Evolutionary conservation across 2,888 invertebrate genomes (phyloP).

Genomic region (Archaeoteleia sp.): DNA sequence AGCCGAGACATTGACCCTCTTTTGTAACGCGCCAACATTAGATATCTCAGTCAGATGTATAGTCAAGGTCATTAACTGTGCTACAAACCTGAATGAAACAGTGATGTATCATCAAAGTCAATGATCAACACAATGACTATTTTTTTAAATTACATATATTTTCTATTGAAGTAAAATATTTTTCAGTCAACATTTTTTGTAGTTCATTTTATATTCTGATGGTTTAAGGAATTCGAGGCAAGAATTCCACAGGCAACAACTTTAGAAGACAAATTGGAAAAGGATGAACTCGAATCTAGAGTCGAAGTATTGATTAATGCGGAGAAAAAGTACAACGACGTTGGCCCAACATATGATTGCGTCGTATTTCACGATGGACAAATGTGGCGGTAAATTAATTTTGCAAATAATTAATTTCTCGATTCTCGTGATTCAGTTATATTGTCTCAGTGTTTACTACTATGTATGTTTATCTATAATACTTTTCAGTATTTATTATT

Average conservation of each 20-base stretch:
- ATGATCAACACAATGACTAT: constrained; percentile 22
- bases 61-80: constrained; percentile 52
- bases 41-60: constrained; percentile 23
- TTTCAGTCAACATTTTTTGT: not conserved
- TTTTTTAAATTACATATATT: too few relatives aligned
- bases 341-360: constrained; percentile 94
- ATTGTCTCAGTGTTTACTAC: too few relatives aligned
- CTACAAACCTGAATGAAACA: constrained; percentile 52
- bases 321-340: constrained; percentile 92
- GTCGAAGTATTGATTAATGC: constrained; percentile 87
- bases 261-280: constrained; percentile 85
- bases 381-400: constrained; percentile 83
- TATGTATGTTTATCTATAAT: too few relatives aligned
- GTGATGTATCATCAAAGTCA: constrained; percentile 34
- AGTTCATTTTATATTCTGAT: constrained; percentile 21
- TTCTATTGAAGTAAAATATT: not conserved
- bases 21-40: constrained; percentile 55
- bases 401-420: too few relatives aligned
- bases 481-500: too few relatives aligned
- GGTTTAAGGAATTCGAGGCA: constrained; percentile 80
- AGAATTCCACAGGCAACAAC: constrained; percentile 78
- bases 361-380: constrained; percentile 94
- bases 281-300: constrained; percentile 92
- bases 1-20: constrained; percentile 59
- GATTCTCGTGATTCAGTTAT: too few relatives aligned